phyloP scores from a whole-genome alignment of 2,888 invertebrate species.

The Heteropelma amictum region DNA sequence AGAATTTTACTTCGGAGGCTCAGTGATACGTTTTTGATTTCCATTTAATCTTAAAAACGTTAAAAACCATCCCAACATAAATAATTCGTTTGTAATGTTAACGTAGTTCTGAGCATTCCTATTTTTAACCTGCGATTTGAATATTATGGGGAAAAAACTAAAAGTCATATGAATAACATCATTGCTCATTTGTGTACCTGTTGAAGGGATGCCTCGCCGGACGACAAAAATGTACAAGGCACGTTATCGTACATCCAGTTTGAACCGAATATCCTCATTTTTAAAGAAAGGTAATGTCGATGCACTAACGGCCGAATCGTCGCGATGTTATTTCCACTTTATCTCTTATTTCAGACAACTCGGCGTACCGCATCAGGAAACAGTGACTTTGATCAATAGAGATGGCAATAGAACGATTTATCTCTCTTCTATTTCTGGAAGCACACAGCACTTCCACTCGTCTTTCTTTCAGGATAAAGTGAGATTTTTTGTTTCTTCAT shows the following conservation, averaged over 20 bases:
- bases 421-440: slow-evolving; percentile 95
- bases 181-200: slow-evolving; percentile 37
- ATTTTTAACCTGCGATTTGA: no score
- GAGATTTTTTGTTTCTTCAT: slow-evolving; percentile 63
- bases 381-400: slow-evolving; percentile 92
- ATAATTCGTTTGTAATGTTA: no score
- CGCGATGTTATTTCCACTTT: background rate
- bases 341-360: slow-evolving; percentile 84
- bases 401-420: slow-evolving; percentile 92
- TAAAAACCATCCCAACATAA: no score
- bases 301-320: background rate
- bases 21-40: no score
- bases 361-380: slow-evolving; percentile 91
- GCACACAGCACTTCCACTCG: slow-evolving; percentile 96
- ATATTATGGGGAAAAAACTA: background rate
- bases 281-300: slow-evolving; percentile 82
- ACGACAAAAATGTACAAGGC: slow-evolving; percentile 72
- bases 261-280: slow-evolving; percentile 85
- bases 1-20: no score
- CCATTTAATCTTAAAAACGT: no score
- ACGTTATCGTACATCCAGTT: slow-evolving; percentile 80
- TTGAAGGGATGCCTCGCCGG: slow-evolving; percentile 66
- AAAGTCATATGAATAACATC: background rate
- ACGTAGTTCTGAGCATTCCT: no score
- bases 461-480: slow-evolving; percentile 98